Conservation (phyloP, 2,797 vertebrate species). For the Hipposideros larvatus region DNA sequence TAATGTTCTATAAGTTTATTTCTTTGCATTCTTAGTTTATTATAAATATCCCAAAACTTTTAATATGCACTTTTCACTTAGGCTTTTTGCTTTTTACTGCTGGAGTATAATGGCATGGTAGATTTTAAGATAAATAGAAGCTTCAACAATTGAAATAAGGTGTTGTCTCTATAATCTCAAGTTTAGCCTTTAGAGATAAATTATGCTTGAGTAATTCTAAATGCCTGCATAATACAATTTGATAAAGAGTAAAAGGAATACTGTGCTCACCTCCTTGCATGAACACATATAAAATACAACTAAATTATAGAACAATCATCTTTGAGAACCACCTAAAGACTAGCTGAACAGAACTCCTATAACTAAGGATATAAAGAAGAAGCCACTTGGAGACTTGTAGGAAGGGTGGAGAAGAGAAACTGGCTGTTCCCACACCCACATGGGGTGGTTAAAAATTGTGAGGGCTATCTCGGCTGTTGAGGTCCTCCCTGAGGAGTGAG, state of each 20-base stretch:
- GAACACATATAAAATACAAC: no score
- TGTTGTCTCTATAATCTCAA: not conserved
- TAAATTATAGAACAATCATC: no score
- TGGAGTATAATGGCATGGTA: not conserved
- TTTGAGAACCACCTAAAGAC: no score
- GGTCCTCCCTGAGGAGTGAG: no score
- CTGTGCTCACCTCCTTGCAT: no score
- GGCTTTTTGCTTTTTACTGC: not conserved
- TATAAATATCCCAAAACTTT: not conserved
- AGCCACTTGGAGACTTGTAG: no score
- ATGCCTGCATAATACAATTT: not conserved
- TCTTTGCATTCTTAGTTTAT: not conserved
- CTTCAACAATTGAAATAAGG: not conserved
- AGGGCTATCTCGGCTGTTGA: no score
- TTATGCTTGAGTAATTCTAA: not conserved
- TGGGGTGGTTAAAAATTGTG: no score
- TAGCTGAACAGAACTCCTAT: no score
- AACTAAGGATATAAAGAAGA: no score
- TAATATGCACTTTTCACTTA: not conserved
- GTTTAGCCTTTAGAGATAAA: not conserved
- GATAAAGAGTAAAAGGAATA: not conserved
- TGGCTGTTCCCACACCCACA: no score
- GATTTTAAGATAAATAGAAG: conserved; percentile 23
- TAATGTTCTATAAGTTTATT: not conserved
- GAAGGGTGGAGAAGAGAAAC: no score